Evolutionary conservation across 2,797 vertebrate species (phyloP).

Genomic region (Pyrocephalus nanus): DNA sequence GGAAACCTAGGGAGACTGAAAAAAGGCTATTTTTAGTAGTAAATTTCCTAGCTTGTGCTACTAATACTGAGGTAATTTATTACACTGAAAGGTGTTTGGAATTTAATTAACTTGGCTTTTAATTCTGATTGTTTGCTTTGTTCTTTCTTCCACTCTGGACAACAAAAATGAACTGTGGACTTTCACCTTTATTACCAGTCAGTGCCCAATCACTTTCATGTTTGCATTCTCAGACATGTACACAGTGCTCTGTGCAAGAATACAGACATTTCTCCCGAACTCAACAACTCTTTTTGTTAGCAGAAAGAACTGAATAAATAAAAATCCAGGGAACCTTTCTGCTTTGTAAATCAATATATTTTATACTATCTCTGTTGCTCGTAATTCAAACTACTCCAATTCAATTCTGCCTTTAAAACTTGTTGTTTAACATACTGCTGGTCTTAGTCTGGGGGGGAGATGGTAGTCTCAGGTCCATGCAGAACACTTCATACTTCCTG

Average conservation of each 20-base stretch:
- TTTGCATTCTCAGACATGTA: background rate
- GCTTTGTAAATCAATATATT: background rate
- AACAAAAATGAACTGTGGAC: background rate
- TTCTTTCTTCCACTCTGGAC: background rate
- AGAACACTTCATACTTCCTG: background rate
- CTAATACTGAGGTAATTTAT: slow-evolving; percentile 27
- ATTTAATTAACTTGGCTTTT: slow-evolving; percentile 62
- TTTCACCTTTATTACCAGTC: slow-evolving; percentile 42
- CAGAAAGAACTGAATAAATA: background rate
- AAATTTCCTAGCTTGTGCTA: slow-evolving; percentile 14
- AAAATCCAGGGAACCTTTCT: background rate
- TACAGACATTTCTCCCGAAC: background rate
- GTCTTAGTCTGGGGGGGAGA: background rate
- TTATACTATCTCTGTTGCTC: background rate
- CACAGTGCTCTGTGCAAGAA: background rate
- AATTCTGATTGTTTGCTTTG: slow-evolving; percentile 44
- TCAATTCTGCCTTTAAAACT: background rate
- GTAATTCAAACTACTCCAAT: background rate
- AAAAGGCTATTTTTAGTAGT: slow-evolving; percentile 46
- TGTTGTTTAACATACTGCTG: background rate
- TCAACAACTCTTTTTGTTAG: background rate
- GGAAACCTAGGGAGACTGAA: slow-evolving; percentile 6
- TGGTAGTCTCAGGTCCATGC: background rate
- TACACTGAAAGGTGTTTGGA: slow-evolving; percentile 9
- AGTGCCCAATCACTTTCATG: slow-evolving; percentile 2